These are phyloP conservation scores for Brachirus orientalis DNA, from an alignment of 2,113 vertebrate species.

Conservation along the genomic window DNA sequence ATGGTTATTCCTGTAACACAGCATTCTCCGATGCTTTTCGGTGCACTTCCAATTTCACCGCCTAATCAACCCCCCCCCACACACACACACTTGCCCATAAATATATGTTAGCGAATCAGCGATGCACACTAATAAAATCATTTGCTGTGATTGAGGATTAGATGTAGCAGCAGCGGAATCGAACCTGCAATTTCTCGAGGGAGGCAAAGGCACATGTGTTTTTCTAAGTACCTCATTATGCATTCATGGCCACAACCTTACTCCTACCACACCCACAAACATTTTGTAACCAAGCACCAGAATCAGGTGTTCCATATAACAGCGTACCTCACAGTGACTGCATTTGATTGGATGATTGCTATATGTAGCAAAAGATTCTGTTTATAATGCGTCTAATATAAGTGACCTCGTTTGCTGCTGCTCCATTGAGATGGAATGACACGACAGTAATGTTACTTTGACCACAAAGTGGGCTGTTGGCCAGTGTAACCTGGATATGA, in stretches of 20 bases:
- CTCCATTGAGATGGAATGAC: constrained; percentile 51
- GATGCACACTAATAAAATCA: constrained; percentile 70
- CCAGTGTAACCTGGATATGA: constrained; percentile 55
- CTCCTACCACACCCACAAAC: constrained; percentile 11
- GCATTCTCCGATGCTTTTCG: constrained; percentile 47
- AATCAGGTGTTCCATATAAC: constrained; percentile 44
- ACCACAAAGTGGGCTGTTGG: constrained; percentile 49
- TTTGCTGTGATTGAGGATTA: constrained; percentile 76
- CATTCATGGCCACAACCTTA: constrained; percentile 55
- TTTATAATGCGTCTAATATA: constrained; percentile 48
- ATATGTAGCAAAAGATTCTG: constrained; percentile 32
- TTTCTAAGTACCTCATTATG: constrained; percentile 35
- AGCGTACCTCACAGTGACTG: constrained; percentile 30
- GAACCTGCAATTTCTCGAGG: constrained; percentile 56
- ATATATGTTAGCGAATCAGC: constrained; percentile 59
- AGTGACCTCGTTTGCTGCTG: constrained; percentile 46
- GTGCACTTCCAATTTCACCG: constrained; percentile 50
- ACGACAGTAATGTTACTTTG: constrained; percentile 42
- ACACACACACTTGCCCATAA: constrained; percentile 44
- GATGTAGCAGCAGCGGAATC: constrained; percentile 63
- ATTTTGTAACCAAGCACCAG: constrained; percentile 22
- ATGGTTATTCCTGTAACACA: constrained; percentile 33
- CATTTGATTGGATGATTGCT: constrained; percentile 38
- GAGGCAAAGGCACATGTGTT: constrained; percentile 20
- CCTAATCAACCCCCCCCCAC: constrained; percentile 57